Percentiles rank a stretch among this genome's conserved stretches.
Evolutionary conservation across 2,113 vertebrate genomes (phyloP).

Genomic region (Spea bombifrons): DNA sequence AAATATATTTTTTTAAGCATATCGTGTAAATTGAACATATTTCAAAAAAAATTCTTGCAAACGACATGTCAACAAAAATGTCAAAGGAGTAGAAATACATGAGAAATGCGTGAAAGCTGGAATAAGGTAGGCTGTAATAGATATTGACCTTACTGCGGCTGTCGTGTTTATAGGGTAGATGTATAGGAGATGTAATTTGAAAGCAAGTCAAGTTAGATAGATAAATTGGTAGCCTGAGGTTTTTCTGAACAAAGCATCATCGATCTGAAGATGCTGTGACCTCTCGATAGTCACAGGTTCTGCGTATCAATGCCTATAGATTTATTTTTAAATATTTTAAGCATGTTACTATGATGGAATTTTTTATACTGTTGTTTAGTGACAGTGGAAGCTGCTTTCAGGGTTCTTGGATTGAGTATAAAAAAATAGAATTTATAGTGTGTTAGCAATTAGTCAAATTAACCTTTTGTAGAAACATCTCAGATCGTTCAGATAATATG

Average conservation of each 20-base stretch:
- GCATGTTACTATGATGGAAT: too few relatives aligned
- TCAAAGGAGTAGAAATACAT: not conserved
- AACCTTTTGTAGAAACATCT: too few relatives aligned
- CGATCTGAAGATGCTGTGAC: not conserved
- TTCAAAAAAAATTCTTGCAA: not conserved
- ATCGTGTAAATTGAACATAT: not conserved
- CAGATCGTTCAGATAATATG: too few relatives aligned
- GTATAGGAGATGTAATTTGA: conserved; percentile 32
- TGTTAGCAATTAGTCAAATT: too few relatives aligned
- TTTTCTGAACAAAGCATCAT: not conserved
- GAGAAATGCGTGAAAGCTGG: not conserved
- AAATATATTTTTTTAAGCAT: too few relatives aligned
- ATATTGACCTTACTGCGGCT: conserved; percentile 13
- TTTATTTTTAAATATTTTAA: too few relatives aligned
- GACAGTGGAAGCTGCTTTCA: too few relatives aligned
- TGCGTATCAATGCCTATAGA: too few relatives aligned
- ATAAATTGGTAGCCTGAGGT: conserved; percentile 15
- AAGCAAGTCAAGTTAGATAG: conserved; percentile 11
- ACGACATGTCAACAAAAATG: not conserved
- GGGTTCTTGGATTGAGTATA: too few relatives aligned
- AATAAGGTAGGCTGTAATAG: conserved; percentile 21
- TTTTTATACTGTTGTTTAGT: too few relatives aligned
- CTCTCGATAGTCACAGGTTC: not conserved
- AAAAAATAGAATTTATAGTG: too few relatives aligned
- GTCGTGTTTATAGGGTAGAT: conserved; percentile 7